Evolutionary conservation across 2,888 invertebrate genomes (phyloP).

Genomic region (Eurytoma adleriae): DNA sequence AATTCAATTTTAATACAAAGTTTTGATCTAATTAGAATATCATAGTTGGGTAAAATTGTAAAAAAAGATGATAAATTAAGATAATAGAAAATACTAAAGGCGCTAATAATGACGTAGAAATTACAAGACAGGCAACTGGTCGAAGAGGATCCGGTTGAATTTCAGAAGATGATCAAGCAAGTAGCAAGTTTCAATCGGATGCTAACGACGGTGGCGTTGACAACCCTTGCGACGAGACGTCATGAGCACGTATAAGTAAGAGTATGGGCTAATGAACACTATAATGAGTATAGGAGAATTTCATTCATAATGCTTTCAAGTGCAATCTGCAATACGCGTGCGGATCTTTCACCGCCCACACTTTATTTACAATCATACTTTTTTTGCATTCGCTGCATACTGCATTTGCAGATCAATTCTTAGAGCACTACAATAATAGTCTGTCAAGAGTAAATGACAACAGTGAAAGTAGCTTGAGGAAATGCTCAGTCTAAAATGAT

Average conservation of each 20-base stretch:
- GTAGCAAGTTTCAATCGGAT: conserved; percentile 28
- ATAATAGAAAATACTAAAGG: no score
- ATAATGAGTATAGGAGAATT: conserved; percentile 12
- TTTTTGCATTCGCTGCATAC: no score
- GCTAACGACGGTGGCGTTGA: conserved; percentile 3
- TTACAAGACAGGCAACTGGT: no score
- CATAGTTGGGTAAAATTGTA: no score
- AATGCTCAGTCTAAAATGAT: neutral
- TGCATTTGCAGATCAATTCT: no score
- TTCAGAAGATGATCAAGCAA: conserved; percentile 18
- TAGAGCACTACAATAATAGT: no score
- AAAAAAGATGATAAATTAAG: no score
- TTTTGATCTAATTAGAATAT: no score
- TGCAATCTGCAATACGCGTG: neutral
- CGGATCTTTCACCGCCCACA: conserved; percentile 8
- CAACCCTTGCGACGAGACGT: no score
- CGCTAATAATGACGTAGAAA: no score
- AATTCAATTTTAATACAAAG: no score
- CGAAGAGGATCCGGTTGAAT: neutral
- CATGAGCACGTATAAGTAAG: no score
- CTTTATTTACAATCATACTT: neutral
- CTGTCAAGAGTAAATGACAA: neutral
- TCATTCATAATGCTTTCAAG: conserved; percentile 1
- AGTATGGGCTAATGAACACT: neutral
- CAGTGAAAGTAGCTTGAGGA: conserved; percentile 37